A percentile compares a stretch with the other conserved stretches of the same genome.
phyloP scores from a whole-genome alignment of 2,797 vertebrate species.

The Chloroceryle inda region DNA sequence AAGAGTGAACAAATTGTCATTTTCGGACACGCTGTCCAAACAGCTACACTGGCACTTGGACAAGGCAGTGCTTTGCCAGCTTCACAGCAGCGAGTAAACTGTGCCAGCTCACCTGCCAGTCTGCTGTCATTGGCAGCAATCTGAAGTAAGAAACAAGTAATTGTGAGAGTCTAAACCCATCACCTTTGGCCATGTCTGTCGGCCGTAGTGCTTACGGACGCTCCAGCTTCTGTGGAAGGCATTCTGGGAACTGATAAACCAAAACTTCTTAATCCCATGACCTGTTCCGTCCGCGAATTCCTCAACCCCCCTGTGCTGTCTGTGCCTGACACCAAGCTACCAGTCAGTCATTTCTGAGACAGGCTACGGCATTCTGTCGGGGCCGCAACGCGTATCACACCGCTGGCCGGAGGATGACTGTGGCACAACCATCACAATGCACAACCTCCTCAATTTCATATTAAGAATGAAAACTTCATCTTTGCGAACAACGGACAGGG shows the following conservation, averaged over 20 bases:
- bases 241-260: background rate
- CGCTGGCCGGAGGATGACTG: background rate
- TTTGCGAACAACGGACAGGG: background rate
- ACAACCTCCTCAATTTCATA: background rate
- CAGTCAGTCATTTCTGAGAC: background rate
- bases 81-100: background rate
- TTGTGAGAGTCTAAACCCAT: background rate
- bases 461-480: background rate
- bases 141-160: background rate
- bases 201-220: background rate
- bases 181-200: background rate
- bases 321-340: background rate
- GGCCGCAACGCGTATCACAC: background rate
- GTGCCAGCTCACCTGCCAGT: background rate
- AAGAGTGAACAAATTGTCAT: background rate
- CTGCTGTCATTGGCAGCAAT: background rate
- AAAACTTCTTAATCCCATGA: background rate
- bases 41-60: background rate
- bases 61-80: background rate
- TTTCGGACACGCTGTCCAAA: background rate
- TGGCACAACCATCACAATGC: background rate
- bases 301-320: background rate
- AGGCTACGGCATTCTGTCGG: background rate
- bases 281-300: background rate
- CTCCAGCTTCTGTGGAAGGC: background rate